phyloP scores from a whole-genome alignment of 35 echinoderm and acorn worm species.

The Lytechinus variegatus region DNA sequence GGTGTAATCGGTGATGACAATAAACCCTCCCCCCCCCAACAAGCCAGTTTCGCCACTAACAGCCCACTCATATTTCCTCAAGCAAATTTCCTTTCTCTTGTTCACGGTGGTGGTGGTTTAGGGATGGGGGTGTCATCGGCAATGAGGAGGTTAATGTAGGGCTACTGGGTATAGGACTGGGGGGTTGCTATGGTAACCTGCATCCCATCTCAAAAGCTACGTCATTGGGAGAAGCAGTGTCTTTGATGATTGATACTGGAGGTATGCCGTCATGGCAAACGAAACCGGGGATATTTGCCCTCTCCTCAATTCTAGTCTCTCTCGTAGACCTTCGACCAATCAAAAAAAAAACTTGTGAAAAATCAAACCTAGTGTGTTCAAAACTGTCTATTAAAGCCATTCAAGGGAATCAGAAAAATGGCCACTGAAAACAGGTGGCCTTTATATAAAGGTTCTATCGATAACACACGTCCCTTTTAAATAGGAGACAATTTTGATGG shows the following conservation, averaged over 20 bases:
- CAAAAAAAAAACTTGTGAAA: not conserved
- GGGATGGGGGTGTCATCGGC: not conserved
- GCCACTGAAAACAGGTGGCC: too few species aligned
- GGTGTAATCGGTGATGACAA: too few species aligned
- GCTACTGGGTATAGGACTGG: conserved; percentile 16
- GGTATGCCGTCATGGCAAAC: conserved; percentile 31
- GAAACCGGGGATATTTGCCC: conserved; percentile 25
- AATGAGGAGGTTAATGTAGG: not conserved
- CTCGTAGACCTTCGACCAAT: not conserved
- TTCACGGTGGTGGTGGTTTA: not conserved
- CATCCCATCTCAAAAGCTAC: conserved; percentile 38
- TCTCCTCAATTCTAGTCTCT: not conserved
- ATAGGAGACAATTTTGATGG: too few species aligned
- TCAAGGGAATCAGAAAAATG: too few species aligned
- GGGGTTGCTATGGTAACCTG: conserved; percentile 26
- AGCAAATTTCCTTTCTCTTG: not conserved
- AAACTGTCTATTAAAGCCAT: too few species aligned
- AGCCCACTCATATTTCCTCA: not conserved
- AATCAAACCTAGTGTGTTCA: too few species aligned
- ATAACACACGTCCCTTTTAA: too few species aligned
- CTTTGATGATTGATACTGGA: conserved; percentile 39
- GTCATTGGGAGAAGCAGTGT: conserved; percentile 40
- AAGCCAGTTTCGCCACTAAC: not conserved
- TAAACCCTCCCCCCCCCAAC: not conserved
- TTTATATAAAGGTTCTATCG: too few species aligned